Percentiles rank a stretch among this genome's conserved stretches.
Evolutionary conservation across 2,113 vertebrate genomes (phyloP).

Genomic region (Coryphaenoides rupestris): DNA sequence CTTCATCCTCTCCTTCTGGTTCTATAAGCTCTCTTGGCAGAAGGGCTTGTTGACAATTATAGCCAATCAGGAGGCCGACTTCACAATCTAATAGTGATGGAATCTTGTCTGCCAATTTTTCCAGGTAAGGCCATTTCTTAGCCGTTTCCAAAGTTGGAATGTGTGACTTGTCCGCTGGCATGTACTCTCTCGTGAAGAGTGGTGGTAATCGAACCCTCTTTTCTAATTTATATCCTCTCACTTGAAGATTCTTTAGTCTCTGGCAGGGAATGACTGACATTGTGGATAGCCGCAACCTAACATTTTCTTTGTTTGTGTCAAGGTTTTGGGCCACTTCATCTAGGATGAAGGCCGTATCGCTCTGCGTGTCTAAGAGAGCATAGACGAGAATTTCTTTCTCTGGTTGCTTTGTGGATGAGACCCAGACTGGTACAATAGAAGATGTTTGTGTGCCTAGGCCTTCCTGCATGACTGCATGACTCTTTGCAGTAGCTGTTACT

Average conservation of each 20-base stretch:
- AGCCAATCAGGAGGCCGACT: constrained; percentile 15
- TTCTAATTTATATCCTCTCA: constrained; percentile 24
- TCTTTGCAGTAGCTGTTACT: constrained; percentile 19
- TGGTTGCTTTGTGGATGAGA: background rate
- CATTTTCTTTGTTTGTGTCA: constrained; percentile 9
- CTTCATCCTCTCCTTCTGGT: no score
- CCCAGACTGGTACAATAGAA: constrained; percentile 8
- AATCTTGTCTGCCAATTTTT: constrained; percentile 16
- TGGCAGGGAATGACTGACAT: constrained; percentile 18
- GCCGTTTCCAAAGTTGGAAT: constrained; percentile 22
- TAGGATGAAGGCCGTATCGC: no score
- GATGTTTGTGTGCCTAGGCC: constrained; percentile 18
- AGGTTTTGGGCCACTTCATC: no score
- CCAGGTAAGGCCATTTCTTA: constrained; percentile 22
- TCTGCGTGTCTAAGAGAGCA: no score
- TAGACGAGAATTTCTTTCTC: no score
- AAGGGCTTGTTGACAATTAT: no score
- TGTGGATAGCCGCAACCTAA: constrained; percentile 8
- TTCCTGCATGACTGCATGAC: constrained; percentile 25
- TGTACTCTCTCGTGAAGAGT: no score
- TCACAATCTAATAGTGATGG: constrained; percentile 14
- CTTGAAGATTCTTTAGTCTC: constrained; percentile 21
- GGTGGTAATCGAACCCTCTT: no score
- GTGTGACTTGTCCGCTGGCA: no score
- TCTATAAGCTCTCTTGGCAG: no score